Base-by-base conservation (phyloP, 2,888 invertebrate species). In the Synergus itoensis region DNA sequence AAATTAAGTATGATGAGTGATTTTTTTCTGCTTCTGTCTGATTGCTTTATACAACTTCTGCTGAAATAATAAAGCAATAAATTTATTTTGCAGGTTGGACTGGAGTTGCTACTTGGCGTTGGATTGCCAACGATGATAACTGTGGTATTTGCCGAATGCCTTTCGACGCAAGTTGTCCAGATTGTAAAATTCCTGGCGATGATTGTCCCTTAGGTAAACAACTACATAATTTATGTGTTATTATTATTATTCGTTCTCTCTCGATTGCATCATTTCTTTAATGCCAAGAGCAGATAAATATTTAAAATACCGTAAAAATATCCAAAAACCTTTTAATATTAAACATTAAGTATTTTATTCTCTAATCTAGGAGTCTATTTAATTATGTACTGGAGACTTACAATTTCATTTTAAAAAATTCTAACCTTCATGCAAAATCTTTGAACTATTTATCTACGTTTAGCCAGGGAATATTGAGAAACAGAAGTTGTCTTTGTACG, bases 121-220 rank as follows among this genome's bases (percentile, higher is more conserved):
- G 99, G 99, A 96, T 98, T 86, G 99, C 99, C 40, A 99, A 99
- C 93, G 99, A 99, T 94, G 99, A 99, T 92, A 99, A 98, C 92
- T 99, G 99, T 91, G 99, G 99, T 80, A 99, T 99, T 91, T 99
- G 99, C 93, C 96, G 99, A 83, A 98, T 99, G 97, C 97, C 99
- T 75, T 99, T 99, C 93, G 99, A 99, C 93, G 98, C 97, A 88
- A 99, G 99, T 91, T 99, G 99, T 91, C 98, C 99, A 1, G 99
- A 99, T 93, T 99, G 99, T 93, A 98, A 98, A 93, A 94, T 98
- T 84, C 99, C 99, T 36, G 99, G 99, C 76, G 99, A 99, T 94
- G 99, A 99, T 93, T 99, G 99, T 91, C 99, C 99, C 16, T 93
- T 99, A 91, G 95, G 94, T 94, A 91, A 80, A 77, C 82, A 69